A percentile compares a stretch with the other conserved stretches of the same genome.
These are phyloP conservation scores for Drosophila orosa DNA, from an alignment of 1,140 invertebrate genomes.

Conservation along the genomic window DNA sequence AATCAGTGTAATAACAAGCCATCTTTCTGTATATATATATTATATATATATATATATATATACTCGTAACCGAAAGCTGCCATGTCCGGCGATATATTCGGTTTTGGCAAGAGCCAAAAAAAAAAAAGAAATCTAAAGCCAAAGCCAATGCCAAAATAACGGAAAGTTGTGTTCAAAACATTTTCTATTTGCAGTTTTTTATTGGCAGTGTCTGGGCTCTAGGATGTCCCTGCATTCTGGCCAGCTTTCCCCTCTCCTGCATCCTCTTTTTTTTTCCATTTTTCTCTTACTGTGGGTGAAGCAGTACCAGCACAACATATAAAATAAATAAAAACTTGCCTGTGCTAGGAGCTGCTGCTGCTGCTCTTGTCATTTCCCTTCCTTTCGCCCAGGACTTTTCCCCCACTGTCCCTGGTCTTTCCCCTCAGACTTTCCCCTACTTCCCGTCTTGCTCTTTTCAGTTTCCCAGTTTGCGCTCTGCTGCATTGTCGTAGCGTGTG, in stretches of 20 bases:
- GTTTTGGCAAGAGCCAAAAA: constrained; percentile 45
- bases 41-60: constrained; percentile 3
- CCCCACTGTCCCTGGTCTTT: neutral
- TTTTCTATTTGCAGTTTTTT: constrained; percentile 81
- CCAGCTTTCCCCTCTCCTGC: neutral
- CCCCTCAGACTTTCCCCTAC: neutral
- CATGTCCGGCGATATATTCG: constrained; percentile 57
- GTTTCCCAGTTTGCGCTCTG: constrained; percentile 36
- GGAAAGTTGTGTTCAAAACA: constrained; percentile 74
- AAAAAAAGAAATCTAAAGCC: constrained; percentile 12
- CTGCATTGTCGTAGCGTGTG: constrained; percentile 75
- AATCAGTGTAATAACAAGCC: constrained; percentile 82
- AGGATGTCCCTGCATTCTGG: constrained; percentile 14
- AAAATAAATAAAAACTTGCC: constrained; percentile 66
- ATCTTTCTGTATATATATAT: constrained; percentile 45
- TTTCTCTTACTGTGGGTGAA: constrained; percentile 31
- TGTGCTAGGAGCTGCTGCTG: neutral
- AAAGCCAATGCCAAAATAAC: constrained; percentile 56
- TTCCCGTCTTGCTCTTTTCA: constrained; percentile 28
- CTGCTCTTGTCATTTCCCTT: constrained; percentile 53
- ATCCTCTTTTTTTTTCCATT: constrained; percentile 1
- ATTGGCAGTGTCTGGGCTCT: constrained; percentile 62
- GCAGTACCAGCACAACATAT: constrained; percentile 25
- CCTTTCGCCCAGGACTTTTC: neutral
- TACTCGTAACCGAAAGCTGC: constrained; percentile 12